Evolutionary conservation across 2,797 vertebrate species (phyloP).

Genomic region (Cheirogaleus major): DNA sequence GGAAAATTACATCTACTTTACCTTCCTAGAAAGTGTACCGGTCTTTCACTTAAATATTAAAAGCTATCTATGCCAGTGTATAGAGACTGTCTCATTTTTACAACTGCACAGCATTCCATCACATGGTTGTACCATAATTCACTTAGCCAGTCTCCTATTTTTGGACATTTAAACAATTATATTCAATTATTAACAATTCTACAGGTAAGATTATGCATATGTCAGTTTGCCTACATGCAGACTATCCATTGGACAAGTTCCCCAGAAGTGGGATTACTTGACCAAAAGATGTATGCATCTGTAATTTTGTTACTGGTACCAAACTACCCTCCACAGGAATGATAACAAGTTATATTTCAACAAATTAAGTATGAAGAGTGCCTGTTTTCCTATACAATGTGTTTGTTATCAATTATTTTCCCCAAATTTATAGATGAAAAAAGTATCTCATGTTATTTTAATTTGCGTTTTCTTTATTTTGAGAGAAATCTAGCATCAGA

Average conservation of each 20-base stretch:
- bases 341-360: neutral
- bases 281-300: neutral
- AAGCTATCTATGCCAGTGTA: neutral
- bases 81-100: neutral
- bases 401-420: neutral
- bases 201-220: neutral
- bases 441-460: neutral
- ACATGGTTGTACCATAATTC: neutral
- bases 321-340: neutral
- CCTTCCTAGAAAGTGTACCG: neutral
- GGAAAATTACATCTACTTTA: neutral
- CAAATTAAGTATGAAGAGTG: neutral
- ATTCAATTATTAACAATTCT: neutral
- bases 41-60: neutral
- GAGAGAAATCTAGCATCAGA: neutral
- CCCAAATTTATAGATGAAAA: neutral
- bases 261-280: neutral
- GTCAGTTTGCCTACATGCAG: neutral
- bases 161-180: neutral
- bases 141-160: neutral
- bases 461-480: neutral
- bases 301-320: neutral
- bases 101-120: neutral
- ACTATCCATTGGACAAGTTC: neutral
- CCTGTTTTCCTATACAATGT: neutral